These are phyloP conservation scores for Monochamus alternatus DNA, from an alignment of 2,888 invertebrate species.

Conservation along the genomic window DNA sequence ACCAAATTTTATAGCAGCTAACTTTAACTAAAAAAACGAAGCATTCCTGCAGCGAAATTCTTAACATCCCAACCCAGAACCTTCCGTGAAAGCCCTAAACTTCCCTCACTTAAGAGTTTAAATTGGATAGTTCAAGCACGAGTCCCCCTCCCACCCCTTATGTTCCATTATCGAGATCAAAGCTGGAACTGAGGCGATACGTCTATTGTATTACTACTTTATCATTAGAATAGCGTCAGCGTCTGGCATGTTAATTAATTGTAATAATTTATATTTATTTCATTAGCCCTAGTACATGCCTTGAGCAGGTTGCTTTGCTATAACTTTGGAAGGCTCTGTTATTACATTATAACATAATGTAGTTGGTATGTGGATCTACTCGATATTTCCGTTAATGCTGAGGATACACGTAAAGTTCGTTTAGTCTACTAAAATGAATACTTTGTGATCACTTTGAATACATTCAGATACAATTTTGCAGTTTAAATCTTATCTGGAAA, in stretches of 20 bases:
- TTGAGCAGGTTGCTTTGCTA: background rate
- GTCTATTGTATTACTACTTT: slow-evolving; percentile 12
- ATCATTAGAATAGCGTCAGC: slow-evolving; percentile 5
- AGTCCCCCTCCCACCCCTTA: background rate
- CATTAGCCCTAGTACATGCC: background rate
- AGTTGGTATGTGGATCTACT: too few species aligned
- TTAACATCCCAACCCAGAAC: background rate
- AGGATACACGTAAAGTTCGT: too few species aligned
- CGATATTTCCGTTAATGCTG: too few species aligned
- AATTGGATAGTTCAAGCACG: slow-evolving; percentile 7
- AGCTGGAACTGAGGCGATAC: background rate
- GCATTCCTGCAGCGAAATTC: background rate
- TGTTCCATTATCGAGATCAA: slow-evolving; percentile 9
- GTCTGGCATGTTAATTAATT: slow-evolving; percentile 11
- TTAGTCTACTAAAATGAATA: too few species aligned
- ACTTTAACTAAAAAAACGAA: too few species aligned
- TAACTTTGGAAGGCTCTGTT: too few species aligned
- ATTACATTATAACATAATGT: too few species aligned
- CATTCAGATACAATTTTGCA: too few species aligned
- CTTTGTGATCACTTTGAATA: too few species aligned
- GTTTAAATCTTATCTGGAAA: too few species aligned
- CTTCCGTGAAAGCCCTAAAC: background rate
- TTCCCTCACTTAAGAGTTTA: slow-evolving; percentile 4
- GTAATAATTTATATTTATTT: slow-evolving; percentile 6
- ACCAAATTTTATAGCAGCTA: too few species aligned